Conservation (phyloP, 23 tunicate species). For the Halocynthia roretzi region DNA sequence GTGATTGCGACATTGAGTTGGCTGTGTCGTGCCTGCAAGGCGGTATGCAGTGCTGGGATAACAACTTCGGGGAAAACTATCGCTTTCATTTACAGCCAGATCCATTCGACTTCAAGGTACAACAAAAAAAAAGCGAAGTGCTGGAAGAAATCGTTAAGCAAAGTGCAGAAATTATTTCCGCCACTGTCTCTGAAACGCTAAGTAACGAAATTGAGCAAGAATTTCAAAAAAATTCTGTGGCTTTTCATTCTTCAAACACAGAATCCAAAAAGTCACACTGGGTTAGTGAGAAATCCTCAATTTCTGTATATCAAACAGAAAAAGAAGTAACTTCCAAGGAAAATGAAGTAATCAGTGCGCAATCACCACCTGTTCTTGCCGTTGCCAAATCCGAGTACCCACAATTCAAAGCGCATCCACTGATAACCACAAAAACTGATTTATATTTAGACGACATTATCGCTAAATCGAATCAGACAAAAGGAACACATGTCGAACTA, state of each 20-base stretch:
- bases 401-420: slow-evolving; percentile 21
- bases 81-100: slow-evolving; percentile 9
- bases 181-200: not conserved
- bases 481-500: too few relatives aligned
- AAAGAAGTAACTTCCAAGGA: not conserved
- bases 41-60: slow-evolving; percentile 19
- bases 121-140: not conserved
- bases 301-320: not conserved
- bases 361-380: not conserved
- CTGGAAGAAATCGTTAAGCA: not conserved
- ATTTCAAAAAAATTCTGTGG: too few relatives aligned
- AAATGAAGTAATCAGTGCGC: too few relatives aligned
- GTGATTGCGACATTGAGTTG: not conserved
- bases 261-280: too few relatives aligned
- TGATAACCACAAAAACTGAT: slow-evolving; percentile 13
- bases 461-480: too few relatives aligned
- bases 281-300: too few relatives aligned
- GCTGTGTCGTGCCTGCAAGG: slow-evolving; percentile 8
- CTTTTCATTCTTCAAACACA: too few relatives aligned
- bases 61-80: slow-evolving; percentile 10
- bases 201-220: too few relatives aligned
- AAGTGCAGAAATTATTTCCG: not conserved
- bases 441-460: too few relatives aligned
- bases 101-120: not conserved
- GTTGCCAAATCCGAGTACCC: slow-evolving; percentile 4